Evolutionary conservation across 1,140 invertebrate species (phyloP), one percentile per base, ranked within the genome.

Genomic region (Caerostris extrusa): DNA sequence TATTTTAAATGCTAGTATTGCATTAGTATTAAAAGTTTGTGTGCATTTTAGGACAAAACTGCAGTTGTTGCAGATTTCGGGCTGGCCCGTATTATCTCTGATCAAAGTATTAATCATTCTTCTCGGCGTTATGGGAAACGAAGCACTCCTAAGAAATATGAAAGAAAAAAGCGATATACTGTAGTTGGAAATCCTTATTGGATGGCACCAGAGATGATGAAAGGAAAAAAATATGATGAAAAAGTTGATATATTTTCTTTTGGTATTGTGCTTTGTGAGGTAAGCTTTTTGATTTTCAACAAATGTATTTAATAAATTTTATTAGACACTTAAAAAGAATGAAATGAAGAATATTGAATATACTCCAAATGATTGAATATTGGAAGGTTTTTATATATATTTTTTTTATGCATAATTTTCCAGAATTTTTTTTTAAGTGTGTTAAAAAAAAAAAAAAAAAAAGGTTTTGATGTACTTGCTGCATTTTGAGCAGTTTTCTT

Each of bases 161-260:
- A 97, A 94, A 96, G 97, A 7, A 97, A 97, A 94, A 97, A 97
- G 95, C 95, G 97, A 50, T 97, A 97, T 95, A 98, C 97, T 81
- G 98, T 98, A 50, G 98, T 99, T 0, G 98, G 98, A 0, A 99
- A 99, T 96, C 98, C 98, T 7, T 99, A 99, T 96, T 99, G 98
- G 98, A 99, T 99, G 98, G 98, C 99, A 0, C 99, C 99, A 6
- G 99, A 99, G 96, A 99, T 99, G 98, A 98, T 99, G 97, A 98
- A 98, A 96, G 98, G 98, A 55, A 98, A 98, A 94, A 98, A 98
- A 95, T 99, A 99, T 96, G 98, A 99, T 96, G 98, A 99, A 96
- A 98, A 99, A 96, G 98, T 99, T 17, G 99, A 99, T 96, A 97
- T 99, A 91, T 99, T 99, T 96, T 99, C 98, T 57, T 99, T 98